Evolutionary conservation across 2,113 vertebrate species (phyloP), one percentile per base, ranked within the genome.

Genomic region (Anser cygnoides): DNA sequence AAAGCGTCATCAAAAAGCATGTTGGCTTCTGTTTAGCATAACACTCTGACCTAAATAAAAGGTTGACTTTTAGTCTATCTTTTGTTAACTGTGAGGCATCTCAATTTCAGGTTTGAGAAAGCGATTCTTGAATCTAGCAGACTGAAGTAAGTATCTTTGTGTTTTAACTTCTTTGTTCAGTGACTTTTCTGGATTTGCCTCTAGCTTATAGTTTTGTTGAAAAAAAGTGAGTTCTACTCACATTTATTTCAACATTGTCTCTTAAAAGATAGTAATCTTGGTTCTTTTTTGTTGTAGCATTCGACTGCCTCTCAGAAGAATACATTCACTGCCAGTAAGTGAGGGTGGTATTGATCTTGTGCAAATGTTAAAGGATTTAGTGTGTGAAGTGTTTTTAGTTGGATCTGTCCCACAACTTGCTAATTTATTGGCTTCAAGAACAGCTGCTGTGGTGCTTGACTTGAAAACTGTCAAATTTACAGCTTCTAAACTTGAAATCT

Each of bases 321-420:
- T 98, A 54, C 94, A 96, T 35, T 98, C 97, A 2, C 87, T 98
- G 63, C 98, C 98, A 12, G 98, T 98, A 96, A 98, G 98, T 96
- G 55, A 63, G 73, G 39, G 35, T 41, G 63, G 66, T 74, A 4
- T 9, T 33, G 63, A 13, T 28, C 5, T 6, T 49, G 25, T 12
- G 14, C 9, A 66, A 33, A 15, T 13, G 19, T 26, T 41, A 7
- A 70, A 93, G 33, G 23, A 5, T 59, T 81, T 49, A 11, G 14
- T 29, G 2, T 68, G 39, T 76, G 23, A 5, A 29, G 29, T 22
- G 33, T 18, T 68, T 61, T 50, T n/a, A 41, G 73, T 20, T 84
- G 67, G 41, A 33, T 29, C 11, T 11, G 2, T 61, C 55, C 41
- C 67, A n/a, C 8, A 16, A 10, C n/a, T 43, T 57, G 54, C 29